A percentile compares a stretch with the other conserved stretches of the same genome.
These are phyloP conservation scores for Gasterosteus aculeatus DNA, from an alignment of 2,113 vertebrate species.

Conservation along the genomic window DNA sequence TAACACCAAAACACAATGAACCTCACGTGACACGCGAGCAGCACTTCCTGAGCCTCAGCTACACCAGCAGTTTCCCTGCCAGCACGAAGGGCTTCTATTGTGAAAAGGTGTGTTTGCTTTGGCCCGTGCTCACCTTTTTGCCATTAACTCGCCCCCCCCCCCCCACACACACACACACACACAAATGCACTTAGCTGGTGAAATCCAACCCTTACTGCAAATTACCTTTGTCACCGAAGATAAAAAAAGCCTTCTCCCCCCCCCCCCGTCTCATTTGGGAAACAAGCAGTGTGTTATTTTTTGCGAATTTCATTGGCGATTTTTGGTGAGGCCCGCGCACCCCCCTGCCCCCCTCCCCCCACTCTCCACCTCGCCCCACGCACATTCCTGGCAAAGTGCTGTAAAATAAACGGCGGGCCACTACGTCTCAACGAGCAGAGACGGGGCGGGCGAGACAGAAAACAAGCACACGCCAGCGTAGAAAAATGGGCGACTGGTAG, in stretches of 20 bases:
- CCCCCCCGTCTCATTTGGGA: conserved; percentile 5
- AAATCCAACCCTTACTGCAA: conserved; percentile 51
- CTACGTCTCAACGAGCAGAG: conserved; percentile 50
- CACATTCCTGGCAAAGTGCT: conserved; percentile 73
- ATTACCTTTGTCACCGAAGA: conserved; percentile 60
- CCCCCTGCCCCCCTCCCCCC: background rate
- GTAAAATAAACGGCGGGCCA: conserved; percentile 69
- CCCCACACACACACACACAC: conserved; percentile 4
- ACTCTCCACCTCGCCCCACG: background rate
- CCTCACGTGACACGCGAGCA: conserved; percentile 72
- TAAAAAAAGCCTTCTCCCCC: conserved; percentile 3
- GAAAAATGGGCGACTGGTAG: conserved; percentile 52
- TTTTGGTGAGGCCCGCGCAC: conserved; percentile 40
- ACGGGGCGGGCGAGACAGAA: conserved; percentile 57
- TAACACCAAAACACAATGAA: conserved; percentile 82
- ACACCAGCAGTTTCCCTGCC: conserved; percentile 62
- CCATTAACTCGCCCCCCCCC: conserved; percentile 31
- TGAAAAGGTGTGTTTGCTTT: conserved; percentile 76
- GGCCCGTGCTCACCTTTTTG: conserved; percentile 60
- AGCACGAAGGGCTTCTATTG: conserved; percentile 71
- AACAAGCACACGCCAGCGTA: conserved; percentile 61
- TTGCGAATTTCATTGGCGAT: conserved; percentile 47
- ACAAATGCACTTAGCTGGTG: conserved; percentile 19
- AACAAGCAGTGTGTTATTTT: conserved; percentile 56
- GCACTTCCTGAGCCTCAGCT: conserved; percentile 66